phyloP scores from a whole-genome alignment of 2,113 vertebrate genomes.

The Lichenostomus cassidix region DNA sequence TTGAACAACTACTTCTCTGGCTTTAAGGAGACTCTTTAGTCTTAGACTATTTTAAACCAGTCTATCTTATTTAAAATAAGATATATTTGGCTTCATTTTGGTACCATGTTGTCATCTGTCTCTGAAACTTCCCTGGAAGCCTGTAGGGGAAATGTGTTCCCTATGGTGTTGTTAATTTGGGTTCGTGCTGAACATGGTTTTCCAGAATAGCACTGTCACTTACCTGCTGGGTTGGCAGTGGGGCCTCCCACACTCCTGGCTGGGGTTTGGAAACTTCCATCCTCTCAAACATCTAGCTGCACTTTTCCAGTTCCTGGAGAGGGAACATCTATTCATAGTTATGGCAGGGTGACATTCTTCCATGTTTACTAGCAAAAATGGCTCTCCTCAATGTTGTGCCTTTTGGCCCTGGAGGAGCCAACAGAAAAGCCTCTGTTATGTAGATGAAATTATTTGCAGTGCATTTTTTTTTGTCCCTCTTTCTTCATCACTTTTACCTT shows the following conservation, averaged over 20 bases:
- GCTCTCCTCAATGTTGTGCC: neutral
- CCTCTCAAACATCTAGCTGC: neutral
- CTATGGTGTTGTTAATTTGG: neutral
- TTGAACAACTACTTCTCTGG: neutral
- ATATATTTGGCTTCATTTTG: neutral
- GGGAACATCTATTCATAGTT: neutral
- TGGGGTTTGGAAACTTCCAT: neutral
- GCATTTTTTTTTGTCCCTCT: neutral
- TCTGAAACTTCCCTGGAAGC: neutral
- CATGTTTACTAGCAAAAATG: neutral
- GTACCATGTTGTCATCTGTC: neutral
- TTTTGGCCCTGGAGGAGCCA: neutral
- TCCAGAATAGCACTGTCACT: constrained; percentile 6
- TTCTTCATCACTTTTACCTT: neutral
- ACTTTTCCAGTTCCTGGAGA: constrained; percentile 25
- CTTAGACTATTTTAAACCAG: neutral
- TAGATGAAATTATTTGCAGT: neutral
- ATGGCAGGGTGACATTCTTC: neutral
- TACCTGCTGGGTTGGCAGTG: constrained; percentile 1
- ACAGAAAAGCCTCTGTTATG: neutral
- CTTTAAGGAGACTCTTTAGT: neutral
- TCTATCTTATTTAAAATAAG: neutral
- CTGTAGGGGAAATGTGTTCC: neutral
- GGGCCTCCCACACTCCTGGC: neutral
- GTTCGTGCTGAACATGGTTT: neutral